Evolutionary conservation across 2,797 vertebrate genomes (phyloP).

Genomic region (Falco rusticolus): DNA sequence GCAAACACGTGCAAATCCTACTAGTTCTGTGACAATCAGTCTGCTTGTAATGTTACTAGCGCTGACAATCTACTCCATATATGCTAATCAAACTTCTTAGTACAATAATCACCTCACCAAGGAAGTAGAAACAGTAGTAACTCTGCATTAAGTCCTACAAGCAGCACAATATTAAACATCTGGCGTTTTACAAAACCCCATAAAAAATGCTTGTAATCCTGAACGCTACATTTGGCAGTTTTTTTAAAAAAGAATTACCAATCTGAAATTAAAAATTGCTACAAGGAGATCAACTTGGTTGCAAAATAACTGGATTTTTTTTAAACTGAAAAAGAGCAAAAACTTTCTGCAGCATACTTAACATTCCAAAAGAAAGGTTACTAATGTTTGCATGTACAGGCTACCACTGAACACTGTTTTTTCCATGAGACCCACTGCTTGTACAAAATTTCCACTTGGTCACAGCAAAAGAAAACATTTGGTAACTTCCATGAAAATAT

Average conservation of each 20-base stretch:
- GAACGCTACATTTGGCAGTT: neutral
- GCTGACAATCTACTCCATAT: neutral
- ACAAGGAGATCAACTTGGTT: neutral
- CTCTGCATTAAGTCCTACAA: neutral
- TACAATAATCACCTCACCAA: neutral
- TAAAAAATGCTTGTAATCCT: neutral
- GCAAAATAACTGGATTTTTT: neutral
- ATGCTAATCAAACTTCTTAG: neutral
- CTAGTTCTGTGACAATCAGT: neutral
- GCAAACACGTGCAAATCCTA: neutral
- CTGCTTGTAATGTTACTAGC: no score
- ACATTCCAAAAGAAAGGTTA: neutral
- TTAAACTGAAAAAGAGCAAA: neutral
- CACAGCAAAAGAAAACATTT: neutral
- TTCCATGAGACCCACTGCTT: neutral
- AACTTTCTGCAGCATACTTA: neutral
- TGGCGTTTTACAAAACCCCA: neutral
- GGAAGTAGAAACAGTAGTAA: neutral
- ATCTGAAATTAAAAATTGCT: neutral
- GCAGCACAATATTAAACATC: neutral
- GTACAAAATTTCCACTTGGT: neutral
- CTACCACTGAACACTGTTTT: neutral
- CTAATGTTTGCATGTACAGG: neutral
- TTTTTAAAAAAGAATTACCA: neutral
- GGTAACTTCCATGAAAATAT: neutral